Base-by-base conservation (phyloP, 2,113 vertebrate species). In the Balaeniceps rex region DNA sequence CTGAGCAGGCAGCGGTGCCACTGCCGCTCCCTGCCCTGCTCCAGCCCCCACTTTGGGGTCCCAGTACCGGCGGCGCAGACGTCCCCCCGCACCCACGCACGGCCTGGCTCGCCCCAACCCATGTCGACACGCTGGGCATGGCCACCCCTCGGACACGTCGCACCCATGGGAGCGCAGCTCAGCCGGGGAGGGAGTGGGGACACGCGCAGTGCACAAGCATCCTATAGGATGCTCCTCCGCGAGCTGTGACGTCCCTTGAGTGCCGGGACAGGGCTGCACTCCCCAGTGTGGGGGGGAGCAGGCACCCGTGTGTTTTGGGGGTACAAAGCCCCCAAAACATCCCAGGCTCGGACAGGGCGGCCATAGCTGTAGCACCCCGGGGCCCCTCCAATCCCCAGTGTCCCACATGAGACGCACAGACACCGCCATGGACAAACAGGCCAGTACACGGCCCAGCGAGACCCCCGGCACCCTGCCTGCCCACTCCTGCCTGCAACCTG, bases 221-320 rank as follows among this genome's bases (percentile, higher is more conserved):
- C 94, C 88, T 1, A 8, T 51, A n/a, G 88, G 88, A 92, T 79
- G 74, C 29, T 87, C 72, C 78, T 17, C 54, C 2, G 0, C 0
- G 0, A 81, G 24, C 65, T 31, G 21, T 1, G 0, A 5, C 3
- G 6, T 22, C 78, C 54, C 31, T 0, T 5, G 19, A 15, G 64
- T 3, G 38, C 42, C 19, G 2, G n/a, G 54, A 44, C 21, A 12
- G 16, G 15, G 64, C 57, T 40, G 58, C 5, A 0, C n/a, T 11
- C 42, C 51, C 26, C 0, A 0, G 3, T 1, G 9, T 0, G 0
- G 26, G 54, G 11, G 7, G 21, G 18, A 83, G 38, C 0, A 0
- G 47, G 17, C 14, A 13, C 44, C 12, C 3, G 2, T 0, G 0
- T 7, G 23, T 60, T 74, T 61, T 9, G 40, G 68, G 21, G 51